Base-by-base conservation (phyloP, 37 sponge, comb jelly and placozoan genomes). In the Oopsacas minuta region DNA sequence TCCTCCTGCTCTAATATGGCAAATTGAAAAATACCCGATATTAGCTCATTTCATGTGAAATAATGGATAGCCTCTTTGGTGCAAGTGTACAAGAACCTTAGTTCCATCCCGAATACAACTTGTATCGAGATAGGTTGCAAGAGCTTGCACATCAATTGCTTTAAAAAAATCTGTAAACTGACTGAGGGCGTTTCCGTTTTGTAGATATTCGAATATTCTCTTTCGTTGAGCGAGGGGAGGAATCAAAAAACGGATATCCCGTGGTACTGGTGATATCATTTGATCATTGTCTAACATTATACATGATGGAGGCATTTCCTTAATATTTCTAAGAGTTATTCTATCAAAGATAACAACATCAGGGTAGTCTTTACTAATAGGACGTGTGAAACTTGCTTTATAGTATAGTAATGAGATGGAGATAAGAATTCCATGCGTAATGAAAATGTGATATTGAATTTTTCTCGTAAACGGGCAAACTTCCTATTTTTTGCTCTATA, bases 401-500 rank as follows among this genome's bases (percentile, higher is more conserved):
- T 61, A 61, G 30, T 61, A 61, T 61, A 12, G 22, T 61, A 61
- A 61, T 61, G 7, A 61, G 30, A 34, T 34, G 75, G 30, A 61
- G 75, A 12, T 61, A 61, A n/a, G 75, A 10, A n/a, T 61, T 61
- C 75, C 75, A 61, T 61, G 75, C 75, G 28, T 61, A n/a, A 61
- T 61, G 75, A 61, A 61, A 61, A 61, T 12, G 75, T 61, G 7
- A n/a, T 61, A 61, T 25, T 61, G 75, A 25, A 61, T 61, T n/a
- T 61, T 61, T n/a, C 75, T 10, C 30, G 20, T 61, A 61, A 61
- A n/a, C 75, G 75, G 20, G 30, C 28, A 32, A 61, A n/a, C 75
- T 61, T 61, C 75, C 75, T 25, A 61, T 61, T 61, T n/a, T 61
- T 61, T 61, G 75, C 75, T 61, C 75, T 61, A 61, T 61, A 61